Evolutionary conservation across 37 sponge, comb jelly and placozoan species (phyloP), one percentile per base, ranked within the genome.

Genomic region (Axinella damicornis): DNA sequence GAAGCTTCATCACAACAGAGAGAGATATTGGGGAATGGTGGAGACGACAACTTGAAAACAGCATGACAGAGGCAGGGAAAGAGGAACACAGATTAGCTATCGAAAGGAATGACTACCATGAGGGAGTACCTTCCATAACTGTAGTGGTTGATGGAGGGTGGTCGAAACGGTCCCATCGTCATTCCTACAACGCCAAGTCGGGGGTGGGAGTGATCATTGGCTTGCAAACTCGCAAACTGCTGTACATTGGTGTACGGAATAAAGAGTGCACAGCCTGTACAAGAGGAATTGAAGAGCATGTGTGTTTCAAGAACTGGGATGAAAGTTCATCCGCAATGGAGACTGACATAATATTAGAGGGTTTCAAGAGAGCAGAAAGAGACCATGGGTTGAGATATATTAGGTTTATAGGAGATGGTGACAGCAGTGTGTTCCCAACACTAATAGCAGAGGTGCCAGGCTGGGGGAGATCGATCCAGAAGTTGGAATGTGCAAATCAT

Each of bases 61-160:
- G 31, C 17, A 80, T 87, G 72, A 18, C 9, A 20, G 73, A 73
- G 31, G 73, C 73, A 31, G 73, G 73, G 16, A 68, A 18, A 32
- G 69, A 68, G 35, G 69, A 68, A 13, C 22, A 18, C 19, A 22
- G 62, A 61, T 61, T 35, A 34, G 84, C 84, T 14, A 68, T 56
- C 13, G 36, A 76, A 21, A 68, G 19, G 0, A 37, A 55, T 28
- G 69, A 65, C 6, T 76, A 41, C 53, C 85, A 85, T 66, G 63
- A 85, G 33, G 69, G 58, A 17, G 27, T 76, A 46, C 85, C 85
- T 59, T 77, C 77, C 25, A 76, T 85, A 27, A 76, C 76, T n/a
- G 85, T 85, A 54, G 77, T 85, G 14, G 77, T 63, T 22, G 85
- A 85, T 85, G 85, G 77, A 46, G 77, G 85, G 37, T 85, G 85